Percentiles rank a stretch among this genome's conserved stretches.
These are phyloP conservation scores for Phymorhynchus buccinoides DNA, from an alignment of 1,140 invertebrate species.

Conservation along the genomic window DNA sequence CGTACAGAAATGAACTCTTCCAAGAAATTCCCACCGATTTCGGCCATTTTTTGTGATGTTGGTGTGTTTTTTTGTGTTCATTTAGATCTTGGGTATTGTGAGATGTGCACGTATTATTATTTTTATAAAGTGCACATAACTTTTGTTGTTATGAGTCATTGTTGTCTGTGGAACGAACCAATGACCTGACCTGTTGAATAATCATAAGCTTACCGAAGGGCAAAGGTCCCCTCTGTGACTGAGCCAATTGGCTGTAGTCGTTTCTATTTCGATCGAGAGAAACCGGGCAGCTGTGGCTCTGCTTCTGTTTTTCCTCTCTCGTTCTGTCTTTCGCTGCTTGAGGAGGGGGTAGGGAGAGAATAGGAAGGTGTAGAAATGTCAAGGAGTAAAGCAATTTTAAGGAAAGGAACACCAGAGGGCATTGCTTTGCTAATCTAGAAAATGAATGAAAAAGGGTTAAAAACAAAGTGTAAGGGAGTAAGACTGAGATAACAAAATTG, in stretches of 20 bases:
- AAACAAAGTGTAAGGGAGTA: neutral
- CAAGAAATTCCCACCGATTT: neutral
- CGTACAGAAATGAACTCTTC: neutral
- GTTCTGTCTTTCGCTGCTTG: neutral
- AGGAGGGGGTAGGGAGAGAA: neutral
- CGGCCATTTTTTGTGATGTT: neutral
- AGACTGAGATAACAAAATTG: no score
- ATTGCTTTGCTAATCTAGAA: no score
- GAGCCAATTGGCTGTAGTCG: neutral
- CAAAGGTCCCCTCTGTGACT: no score
- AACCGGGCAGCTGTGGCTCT: neutral
- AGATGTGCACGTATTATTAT: neutral
- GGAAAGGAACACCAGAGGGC: no score
- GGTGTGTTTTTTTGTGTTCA: neutral
- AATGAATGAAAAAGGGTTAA: neutral
- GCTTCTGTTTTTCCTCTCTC: neutral
- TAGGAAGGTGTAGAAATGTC: no score
- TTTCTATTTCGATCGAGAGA: neutral
- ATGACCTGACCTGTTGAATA: no score
- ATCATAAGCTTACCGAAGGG: no score
- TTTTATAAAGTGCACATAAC: neutral
- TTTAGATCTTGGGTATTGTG: neutral
- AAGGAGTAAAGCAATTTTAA: no score
- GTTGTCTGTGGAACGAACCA: no score
- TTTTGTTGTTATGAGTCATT: no score